Conservation (phyloP, 2,888 invertebrate species). For the Amphipoea oculea region DNA sequence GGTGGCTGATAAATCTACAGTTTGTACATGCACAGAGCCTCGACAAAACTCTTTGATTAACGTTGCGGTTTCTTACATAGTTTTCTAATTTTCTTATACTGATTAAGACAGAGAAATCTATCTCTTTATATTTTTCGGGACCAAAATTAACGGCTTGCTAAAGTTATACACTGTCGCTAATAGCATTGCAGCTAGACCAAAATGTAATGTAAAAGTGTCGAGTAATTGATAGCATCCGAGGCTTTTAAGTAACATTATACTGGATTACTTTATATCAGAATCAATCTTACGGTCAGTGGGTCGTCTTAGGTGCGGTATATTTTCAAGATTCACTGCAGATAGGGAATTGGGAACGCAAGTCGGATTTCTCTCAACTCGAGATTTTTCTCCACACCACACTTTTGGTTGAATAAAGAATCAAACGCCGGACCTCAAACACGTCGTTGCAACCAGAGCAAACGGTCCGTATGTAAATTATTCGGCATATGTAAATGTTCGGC, state of each 20-base stretch:
- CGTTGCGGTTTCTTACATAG: not conserved
- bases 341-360: not conserved
- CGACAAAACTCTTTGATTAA: not conserved
- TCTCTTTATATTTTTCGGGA: not conserved
- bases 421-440: constrained; percentile 27
- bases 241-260: not conserved
- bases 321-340: not conserved
- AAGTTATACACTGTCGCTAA: not conserved
- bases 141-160: not conserved
- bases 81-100: not conserved
- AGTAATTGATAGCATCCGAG: not conserved
- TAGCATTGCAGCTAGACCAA: not conserved
- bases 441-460: constrained; percentile 32
- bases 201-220: not conserved
- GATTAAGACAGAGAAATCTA: not conserved
- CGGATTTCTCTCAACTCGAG: not conserved
- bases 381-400: constrained; percentile 7
- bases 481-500: constrained; percentile 58
- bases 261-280: not conserved
- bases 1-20: not conserved
- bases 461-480: constrained; percentile 51
- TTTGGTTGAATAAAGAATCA: constrained; percentile 22
- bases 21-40: not conserved
- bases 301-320: not conserved
- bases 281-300: not conserved